These are phyloP conservation scores for Condylura cristata DNA, from an alignment of 2,113 vertebrate species.

Conservation along the genomic window DNA sequence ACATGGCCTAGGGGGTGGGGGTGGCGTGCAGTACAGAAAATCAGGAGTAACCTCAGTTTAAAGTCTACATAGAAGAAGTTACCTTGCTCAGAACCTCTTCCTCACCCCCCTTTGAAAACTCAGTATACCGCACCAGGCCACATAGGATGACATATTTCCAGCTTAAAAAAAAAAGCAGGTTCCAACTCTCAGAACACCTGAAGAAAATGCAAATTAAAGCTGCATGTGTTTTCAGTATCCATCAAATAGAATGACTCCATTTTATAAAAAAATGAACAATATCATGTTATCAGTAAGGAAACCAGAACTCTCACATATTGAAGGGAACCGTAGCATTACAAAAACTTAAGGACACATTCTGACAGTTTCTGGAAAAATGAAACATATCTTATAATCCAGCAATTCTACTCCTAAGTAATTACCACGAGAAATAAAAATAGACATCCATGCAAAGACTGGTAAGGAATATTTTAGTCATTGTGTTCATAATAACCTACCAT, in stretches of 20 bases:
- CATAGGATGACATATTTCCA: background rate
- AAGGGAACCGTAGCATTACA: background rate
- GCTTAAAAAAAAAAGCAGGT: background rate
- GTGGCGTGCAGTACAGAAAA: background rate
- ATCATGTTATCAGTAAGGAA: background rate
- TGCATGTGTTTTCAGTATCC: background rate
- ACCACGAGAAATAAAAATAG: background rate
- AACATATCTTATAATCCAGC: background rate
- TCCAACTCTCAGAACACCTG: background rate
- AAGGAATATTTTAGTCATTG: background rate
- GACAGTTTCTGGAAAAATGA: background rate
- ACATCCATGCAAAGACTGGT: background rate
- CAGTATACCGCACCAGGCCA: background rate
- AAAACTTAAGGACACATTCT: background rate
- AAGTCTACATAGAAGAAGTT: background rate
- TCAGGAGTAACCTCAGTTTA: background rate
- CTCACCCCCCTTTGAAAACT: background rate
- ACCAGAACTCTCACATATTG: background rate
- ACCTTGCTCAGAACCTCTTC: background rate
- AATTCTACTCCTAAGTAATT: background rate
- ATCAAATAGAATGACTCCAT: background rate
- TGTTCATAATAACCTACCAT: background rate
- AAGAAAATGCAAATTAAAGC: background rate
- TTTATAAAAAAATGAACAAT: background rate
- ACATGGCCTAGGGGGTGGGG: background rate